A percentile compares a stretch with the other conserved stretches of the same genome.
Conservation (phyloP, 2,113 vertebrate species). For the Xyrauchen texanus region DNA sequence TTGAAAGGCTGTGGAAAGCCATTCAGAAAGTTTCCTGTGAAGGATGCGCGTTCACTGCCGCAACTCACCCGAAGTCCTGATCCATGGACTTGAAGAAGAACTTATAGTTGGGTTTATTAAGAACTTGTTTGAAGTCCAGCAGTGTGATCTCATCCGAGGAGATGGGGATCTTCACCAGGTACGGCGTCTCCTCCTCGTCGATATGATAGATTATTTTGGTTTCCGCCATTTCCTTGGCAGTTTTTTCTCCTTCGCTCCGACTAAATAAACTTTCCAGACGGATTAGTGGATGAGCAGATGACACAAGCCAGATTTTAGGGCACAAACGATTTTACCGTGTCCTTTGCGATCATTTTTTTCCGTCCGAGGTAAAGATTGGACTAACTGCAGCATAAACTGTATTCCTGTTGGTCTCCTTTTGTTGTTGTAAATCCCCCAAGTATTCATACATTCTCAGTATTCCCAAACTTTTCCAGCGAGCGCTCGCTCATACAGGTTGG, state of each 20-base stretch:
- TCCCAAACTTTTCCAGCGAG: conserved; percentile 18
- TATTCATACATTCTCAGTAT: conserved; percentile 8
- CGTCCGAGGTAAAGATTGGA: neutral
- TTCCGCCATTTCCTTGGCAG: conserved; percentile 63
- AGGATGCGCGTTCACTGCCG: neutral
- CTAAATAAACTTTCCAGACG: conserved; percentile 40
- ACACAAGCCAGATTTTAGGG: neutral
- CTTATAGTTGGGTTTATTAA: conserved; percentile 73
- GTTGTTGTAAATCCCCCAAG: conserved; percentile 6
- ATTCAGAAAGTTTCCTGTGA: too few species aligned
- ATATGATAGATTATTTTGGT: conserved; percentile 80
- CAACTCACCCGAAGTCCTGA: neutral
- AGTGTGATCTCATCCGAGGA: conserved; percentile 73
- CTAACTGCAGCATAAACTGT: neutral
- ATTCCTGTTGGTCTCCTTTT: neutral
- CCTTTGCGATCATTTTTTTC: neutral
- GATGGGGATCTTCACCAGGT: conserved; percentile 76
- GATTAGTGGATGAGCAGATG: conserved; percentile 32
- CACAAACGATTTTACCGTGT: neutral
- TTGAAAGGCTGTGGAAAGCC: too few species aligned
- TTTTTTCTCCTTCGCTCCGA: conserved; percentile 50
- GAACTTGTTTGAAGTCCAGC: conserved; percentile 74
- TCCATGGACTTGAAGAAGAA: conserved; percentile 60
- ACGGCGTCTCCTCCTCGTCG: conserved; percentile 50
- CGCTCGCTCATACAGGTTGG: neutral